These are phyloP conservation scores for Capitulum mitella DNA, from an alignment of 2,888 invertebrate genomes.

Conservation along the genomic window DNA sequence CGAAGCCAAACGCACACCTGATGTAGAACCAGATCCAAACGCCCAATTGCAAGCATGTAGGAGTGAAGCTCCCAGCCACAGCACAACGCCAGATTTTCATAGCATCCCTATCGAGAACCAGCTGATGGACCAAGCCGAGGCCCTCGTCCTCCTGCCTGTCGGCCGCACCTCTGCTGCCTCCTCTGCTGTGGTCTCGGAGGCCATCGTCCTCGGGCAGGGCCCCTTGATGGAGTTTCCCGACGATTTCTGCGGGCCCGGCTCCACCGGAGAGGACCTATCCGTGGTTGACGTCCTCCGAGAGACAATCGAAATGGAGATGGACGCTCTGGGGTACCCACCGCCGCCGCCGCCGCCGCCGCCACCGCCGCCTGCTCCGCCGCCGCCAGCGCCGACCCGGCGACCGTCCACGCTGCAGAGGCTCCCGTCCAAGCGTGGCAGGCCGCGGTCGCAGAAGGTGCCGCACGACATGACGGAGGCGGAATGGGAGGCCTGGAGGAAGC, in stretches of 20 bases:
- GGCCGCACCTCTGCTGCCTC: no score
- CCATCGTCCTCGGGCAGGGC: background rate
- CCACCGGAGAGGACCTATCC: background rate
- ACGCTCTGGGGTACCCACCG: background rate
- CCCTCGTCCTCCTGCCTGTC: background rate
- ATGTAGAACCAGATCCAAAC: no score
- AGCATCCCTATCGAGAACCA: background rate
- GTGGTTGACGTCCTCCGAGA: background rate
- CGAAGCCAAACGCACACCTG: no score
- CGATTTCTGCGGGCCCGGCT: no score
- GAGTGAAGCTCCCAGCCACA: no score
- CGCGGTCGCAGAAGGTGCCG: background rate
- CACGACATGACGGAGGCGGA: background rate
- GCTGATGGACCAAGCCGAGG: background rate
- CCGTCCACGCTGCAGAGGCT: background rate
- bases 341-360: background rate
- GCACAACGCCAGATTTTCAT: no score
- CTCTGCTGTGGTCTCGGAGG: background rate
- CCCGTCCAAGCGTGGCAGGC: no score
- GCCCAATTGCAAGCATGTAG: no score
- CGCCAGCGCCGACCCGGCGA: background rate
- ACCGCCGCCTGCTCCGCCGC: background rate
- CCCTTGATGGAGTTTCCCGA: no score
- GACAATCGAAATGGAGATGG: background rate
- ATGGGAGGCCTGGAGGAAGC: background rate